Conservation (phyloP, 2,113 vertebrate species). For the Rhabdomys dilectus region DNA sequence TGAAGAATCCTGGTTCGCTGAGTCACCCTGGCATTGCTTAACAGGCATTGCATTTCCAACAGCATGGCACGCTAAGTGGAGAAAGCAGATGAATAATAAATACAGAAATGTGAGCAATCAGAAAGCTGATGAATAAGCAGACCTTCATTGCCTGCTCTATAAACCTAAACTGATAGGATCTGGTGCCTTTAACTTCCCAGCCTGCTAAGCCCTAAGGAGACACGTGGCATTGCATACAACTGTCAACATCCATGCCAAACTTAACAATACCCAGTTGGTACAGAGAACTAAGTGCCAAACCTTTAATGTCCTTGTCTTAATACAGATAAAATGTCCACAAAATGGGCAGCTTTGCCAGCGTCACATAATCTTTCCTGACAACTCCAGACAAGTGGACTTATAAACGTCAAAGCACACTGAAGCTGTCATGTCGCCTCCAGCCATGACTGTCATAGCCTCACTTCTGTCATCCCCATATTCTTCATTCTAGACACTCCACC, state of each 20-base stretch:
- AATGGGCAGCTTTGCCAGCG: background rate
- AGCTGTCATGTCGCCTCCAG: background rate
- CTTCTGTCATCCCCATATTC: background rate
- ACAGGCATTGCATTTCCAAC: background rate
- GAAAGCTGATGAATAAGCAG: background rate
- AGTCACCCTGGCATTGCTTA: constrained; percentile 54
- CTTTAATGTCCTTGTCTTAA: background rate
- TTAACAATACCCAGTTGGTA: background rate
- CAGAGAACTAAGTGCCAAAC: background rate
- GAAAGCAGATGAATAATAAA: constrained; percentile 16
- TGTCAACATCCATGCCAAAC: background rate
- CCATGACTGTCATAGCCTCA: background rate
- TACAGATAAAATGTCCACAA: background rate
- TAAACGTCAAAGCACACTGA: background rate
- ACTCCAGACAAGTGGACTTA: background rate
- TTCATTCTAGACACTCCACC: background rate
- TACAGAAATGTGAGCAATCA: background rate
- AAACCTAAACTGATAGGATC: background rate
- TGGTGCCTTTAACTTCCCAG: background rate
- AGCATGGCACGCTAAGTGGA: constrained; percentile 25
- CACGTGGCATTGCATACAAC: no score
- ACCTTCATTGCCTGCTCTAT: constrained; percentile 1
- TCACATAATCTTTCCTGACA: background rate
- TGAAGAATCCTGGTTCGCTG: background rate
- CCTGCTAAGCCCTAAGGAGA: background rate